These are phyloP conservation scores for Aporophyla lueneburgensis DNA, from an alignment of 2,888 invertebrate species.

Conservation along the genomic window DNA sequence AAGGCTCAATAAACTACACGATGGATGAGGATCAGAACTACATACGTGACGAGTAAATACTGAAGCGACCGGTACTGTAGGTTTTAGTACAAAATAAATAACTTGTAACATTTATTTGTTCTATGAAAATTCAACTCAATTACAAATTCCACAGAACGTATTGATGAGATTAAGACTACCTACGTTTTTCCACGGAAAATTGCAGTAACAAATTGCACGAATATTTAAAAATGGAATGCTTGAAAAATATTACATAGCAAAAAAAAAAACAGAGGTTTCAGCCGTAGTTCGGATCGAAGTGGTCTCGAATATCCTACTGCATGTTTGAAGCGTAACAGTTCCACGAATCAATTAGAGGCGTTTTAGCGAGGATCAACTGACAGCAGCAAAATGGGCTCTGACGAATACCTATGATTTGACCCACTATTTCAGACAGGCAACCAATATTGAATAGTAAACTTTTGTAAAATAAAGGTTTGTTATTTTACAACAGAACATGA, in stretches of 20 bases:
- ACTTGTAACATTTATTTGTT: background rate
- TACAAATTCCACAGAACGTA: background rate
- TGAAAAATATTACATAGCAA: background rate
- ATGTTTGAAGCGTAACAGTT: conserved; percentile 51
- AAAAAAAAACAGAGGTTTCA: conserved; percentile 7
- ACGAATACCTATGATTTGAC: conserved; percentile 28
- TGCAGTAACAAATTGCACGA: background rate
- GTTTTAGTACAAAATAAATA: conserved; percentile 3
- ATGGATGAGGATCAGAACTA: background rate
- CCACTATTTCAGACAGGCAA: conserved; percentile 27
- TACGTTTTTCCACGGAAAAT: background rate
- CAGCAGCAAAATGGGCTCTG: conserved; percentile 39
- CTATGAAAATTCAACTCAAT: background rate
- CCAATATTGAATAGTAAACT: conserved; percentile 22
- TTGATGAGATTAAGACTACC: background rate
- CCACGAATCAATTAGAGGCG: conserved; percentile 61
- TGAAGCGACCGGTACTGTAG: background rate
- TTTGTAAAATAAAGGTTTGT: conserved; percentile 5
- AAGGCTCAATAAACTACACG: conserved; percentile 7
- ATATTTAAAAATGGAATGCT: conserved; percentile 3
- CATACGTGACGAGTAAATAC: background rate
- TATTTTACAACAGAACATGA: conserved; percentile 16
- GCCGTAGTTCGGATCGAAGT: conserved; percentile 8
- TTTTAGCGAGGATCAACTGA: conserved; percentile 53
- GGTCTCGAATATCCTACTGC: conserved; percentile 26